Conservation (phyloP, 2,888 invertebrate species). For the Eumerus sabulonum region DNA sequence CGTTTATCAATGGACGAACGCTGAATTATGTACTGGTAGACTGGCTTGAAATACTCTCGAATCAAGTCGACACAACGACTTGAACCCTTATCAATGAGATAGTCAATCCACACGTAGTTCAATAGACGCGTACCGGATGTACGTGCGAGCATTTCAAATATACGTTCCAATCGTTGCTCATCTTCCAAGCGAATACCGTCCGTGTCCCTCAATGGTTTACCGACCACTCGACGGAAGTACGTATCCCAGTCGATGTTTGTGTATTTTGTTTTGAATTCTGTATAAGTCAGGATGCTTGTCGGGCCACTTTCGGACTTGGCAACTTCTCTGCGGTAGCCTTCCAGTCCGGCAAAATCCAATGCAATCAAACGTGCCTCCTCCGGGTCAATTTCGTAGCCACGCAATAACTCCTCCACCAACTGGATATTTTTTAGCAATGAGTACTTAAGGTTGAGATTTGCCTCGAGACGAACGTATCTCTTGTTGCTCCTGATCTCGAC, state of each 20-base stretch:
- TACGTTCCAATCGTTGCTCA: slow-evolving; percentile 72
- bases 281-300: slow-evolving; percentile 70
- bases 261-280: slow-evolving; percentile 71
- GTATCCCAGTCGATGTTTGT: slow-evolving; percentile 74
- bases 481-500: slow-evolving; percentile 75
- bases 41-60: slow-evolving; percentile 72
- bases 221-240: slow-evolving; percentile 74
- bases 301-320: slow-evolving; percentile 62
- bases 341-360: slow-evolving; percentile 75
- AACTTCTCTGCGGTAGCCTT: slow-evolving; percentile 74
- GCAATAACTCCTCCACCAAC: slow-evolving; percentile 73
- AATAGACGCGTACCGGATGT: slow-evolving; percentile 73
- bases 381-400: slow-evolving; percentile 72
- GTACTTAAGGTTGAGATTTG: slow-evolving; percentile 71
- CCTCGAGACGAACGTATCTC: slow-evolving; percentile 72
- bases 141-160: slow-evolving; percentile 73
- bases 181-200: slow-evolving; percentile 73
- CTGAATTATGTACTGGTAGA: slow-evolving; percentile 74
- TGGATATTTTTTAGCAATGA: slow-evolving; percentile 75
- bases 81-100: slow-evolving; percentile 74
- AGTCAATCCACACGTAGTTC: slow-evolving; percentile 77
- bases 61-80: slow-evolving; percentile 73
- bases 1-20: slow-evolving; percentile 73
- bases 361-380: slow-evolving; percentile 74
- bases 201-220: slow-evolving; percentile 72